phyloP scores from a whole-genome alignment of 1,140 invertebrate species.

The Drosophila rhopaloa region DNA sequence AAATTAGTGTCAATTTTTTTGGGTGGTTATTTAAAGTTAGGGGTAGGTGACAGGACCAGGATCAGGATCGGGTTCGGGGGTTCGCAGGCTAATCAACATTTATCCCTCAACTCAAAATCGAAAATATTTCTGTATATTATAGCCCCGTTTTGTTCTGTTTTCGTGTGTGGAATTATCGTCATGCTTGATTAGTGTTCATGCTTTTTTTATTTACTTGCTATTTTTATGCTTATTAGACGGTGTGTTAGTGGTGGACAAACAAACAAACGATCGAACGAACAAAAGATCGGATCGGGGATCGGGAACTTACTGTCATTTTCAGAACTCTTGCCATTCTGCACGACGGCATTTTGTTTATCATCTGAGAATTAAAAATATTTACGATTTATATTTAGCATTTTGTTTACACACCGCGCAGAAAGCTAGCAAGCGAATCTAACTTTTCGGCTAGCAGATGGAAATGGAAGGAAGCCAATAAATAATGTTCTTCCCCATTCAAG shows the following conservation, averaged over 20 bases:
- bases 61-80: conserved; percentile 11
- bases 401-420: conserved; percentile 42
- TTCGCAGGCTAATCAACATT: conserved; percentile 3
- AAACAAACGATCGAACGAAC: conserved; percentile 15
- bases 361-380: conserved; percentile 84
- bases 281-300: conserved; percentile 24
- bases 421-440: conserved; percentile 2
- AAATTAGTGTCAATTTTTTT: conserved; percentile 47
- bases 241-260: conserved; percentile 40
- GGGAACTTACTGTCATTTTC: conserved; percentile 82
- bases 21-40: conserved; percentile 20
- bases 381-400: conserved; percentile 63
- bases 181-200: conserved; percentile 45
- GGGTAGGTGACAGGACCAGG: conserved; percentile 7
- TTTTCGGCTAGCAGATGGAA: conserved; percentile 4
- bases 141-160: neutral
- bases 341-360: conserved; percentile 83
- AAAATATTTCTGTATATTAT: conserved; percentile 19
- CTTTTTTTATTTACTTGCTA: conserved; percentile 31
- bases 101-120: conserved; percentile 15
- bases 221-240: conserved; percentile 23
- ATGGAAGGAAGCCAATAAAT: conserved; percentile 40
- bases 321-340: conserved; percentile 78
- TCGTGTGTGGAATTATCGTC: conserved; percentile 12
- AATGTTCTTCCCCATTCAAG: neutral